Percentiles rank a stretch among this genome's conserved stretches.
These are phyloP conservation scores for Patiria pectinifera DNA, from an alignment of 53 echinoderm and acorn worm genomes.

Conservation along the genomic window DNA sequence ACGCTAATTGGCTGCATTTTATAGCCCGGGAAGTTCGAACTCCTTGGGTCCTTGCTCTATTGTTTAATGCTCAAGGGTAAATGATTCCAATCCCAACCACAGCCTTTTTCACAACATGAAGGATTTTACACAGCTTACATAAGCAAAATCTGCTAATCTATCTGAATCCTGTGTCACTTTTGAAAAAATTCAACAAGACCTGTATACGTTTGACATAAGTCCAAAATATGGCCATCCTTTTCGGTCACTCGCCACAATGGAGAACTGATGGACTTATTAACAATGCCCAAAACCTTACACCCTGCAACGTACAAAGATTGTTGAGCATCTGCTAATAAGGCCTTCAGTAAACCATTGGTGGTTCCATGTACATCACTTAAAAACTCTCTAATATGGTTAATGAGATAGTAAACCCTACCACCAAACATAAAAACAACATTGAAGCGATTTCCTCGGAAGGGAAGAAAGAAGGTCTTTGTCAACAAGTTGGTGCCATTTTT, in stretches of 20 bases:
- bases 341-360: conserved; percentile 59
- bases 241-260: conserved; percentile 66
- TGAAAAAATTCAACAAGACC: conserved; percentile 60
- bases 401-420: conserved; percentile 45
- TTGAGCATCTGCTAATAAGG: conserved; percentile 55
- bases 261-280: conserved; percentile 64
- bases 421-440: conserved; percentile 70
- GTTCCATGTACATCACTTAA: conserved; percentile 63
- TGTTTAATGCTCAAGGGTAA: no score
- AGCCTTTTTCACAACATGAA: no score
- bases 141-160: conserved; percentile 63
- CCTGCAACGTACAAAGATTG: conserved; percentile 58
- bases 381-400: conserved; percentile 65
- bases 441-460: conserved; percentile 50
- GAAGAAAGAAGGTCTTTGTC: conserved; percentile 40
- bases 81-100: no score
- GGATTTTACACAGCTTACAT: no score
- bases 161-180: conserved; percentile 43
- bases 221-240: conserved; percentile 69
- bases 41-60: no score
- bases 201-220: conserved; percentile 56
- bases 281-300: conserved; percentile 64
- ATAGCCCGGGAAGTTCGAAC: no score
- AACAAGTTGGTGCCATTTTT: conserved; percentile 20
- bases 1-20: no score